Percentiles rank a stretch among this genome's conserved stretches.
phyloP scores from a whole-genome alignment of 1,140 invertebrate species.

The Eurosta solidaginis region DNA sequence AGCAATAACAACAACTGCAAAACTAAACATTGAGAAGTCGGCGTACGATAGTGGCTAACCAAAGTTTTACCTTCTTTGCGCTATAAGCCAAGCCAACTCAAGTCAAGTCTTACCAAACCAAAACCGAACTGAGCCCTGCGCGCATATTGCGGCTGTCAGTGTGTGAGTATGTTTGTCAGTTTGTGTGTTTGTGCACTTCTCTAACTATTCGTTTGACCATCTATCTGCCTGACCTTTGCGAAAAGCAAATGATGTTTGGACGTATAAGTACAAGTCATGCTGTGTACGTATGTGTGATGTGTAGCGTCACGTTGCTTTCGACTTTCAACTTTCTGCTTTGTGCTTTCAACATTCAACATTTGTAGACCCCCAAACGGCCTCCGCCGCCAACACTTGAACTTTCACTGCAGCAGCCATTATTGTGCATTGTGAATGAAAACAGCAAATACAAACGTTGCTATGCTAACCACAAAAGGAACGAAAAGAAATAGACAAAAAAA shows the following conservation, averaged over 20 bases:
- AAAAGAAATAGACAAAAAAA: too few species aligned
- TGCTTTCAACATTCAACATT: background rate
- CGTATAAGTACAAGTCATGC: background rate
- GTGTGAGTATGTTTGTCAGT: background rate
- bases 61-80: background rate
- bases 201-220: background rate
- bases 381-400: slow-evolving; percentile 27
- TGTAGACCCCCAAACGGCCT: slow-evolving; percentile 7
- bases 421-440: background rate
- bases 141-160: background rate
- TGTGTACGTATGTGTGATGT: background rate
- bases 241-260: background rate
- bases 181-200: background rate
- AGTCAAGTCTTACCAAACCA: background rate
- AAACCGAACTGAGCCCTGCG: background rate
- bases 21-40: too few species aligned
- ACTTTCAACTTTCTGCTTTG: background rate
- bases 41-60: background rate
- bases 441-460: background rate
- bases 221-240: slow-evolving; percentile 1
- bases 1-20: background rate
- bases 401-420: background rate
- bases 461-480: background rate
- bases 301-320: background rate
- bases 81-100: background rate